Conservation (phyloP, 1,140 invertebrate species). For the Solenopsis invicta region DNA sequence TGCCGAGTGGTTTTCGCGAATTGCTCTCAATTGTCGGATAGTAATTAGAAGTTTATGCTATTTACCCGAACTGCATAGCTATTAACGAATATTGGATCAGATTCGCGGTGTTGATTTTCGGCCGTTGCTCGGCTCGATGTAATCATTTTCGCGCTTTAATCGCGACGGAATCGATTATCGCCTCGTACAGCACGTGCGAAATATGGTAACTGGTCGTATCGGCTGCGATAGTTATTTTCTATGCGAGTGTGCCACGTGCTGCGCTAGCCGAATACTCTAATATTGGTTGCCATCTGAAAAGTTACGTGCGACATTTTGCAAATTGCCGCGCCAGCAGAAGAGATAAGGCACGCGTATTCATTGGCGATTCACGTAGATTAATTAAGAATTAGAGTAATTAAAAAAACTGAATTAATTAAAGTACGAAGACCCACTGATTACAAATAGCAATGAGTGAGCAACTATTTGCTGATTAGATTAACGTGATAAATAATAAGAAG, state of each 20-base stretch:
- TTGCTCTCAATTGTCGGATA: slow-evolving; percentile 22
- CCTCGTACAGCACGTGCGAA: slow-evolving; percentile 19
- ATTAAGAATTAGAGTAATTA: slow-evolving; percentile 26
- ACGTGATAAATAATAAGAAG: neutral
- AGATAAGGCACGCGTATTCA: slow-evolving; percentile 47
- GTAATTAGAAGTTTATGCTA: slow-evolving; percentile 55
- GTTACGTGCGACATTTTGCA: slow-evolving; percentile 22
- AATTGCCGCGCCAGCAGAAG: neutral
- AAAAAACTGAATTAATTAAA: no score
- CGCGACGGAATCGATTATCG: slow-evolving; percentile 37
- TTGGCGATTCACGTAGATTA: neutral
- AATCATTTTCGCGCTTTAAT: slow-evolving; percentile 53
- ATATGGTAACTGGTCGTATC: neutral
- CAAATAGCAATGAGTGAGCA: neutral
- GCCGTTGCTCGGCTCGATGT: slow-evolving; percentile 11
- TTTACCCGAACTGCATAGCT: slow-evolving; percentile 33
- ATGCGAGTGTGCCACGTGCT: slow-evolving; percentile 10
- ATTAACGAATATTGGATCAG: slow-evolving; percentile 58
- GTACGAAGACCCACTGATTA: neutral
- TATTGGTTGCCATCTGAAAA: slow-evolving; percentile 9
- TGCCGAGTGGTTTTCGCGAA: slow-evolving; percentile 47
- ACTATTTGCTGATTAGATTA: neutral
- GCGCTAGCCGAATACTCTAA: slow-evolving; percentile 32
- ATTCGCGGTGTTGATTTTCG: slow-evolving; percentile 49
- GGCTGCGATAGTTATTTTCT: slow-evolving; percentile 24